Evolutionary conservation across 2,888 invertebrate genomes (phyloP), one percentile per base, ranked within the genome.

Genomic region (Nephrocerus scutellatus): DNA sequence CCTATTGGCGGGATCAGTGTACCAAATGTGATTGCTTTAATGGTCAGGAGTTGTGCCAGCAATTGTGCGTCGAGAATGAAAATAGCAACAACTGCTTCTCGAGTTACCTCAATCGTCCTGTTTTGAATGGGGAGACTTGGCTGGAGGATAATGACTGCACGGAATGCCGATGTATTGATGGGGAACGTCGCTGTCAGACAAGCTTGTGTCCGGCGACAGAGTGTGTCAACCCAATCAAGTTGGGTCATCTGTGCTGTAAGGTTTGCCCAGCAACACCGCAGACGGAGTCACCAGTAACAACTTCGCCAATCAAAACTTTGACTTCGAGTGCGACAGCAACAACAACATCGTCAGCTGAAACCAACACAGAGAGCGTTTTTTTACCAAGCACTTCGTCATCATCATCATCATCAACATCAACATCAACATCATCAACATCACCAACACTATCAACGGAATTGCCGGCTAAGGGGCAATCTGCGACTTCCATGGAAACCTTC

Each of bases 171-270:
- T 62, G 62, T 26, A 36, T 41, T 5, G 32, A 48, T 40, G 63
- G 54, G 4, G 35, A 51, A 0, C 45, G 36, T 1, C 42, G 47
- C 3, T 66, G 68, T 40, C 30, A 45, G 5, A 40, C 41, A 1
- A 44, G 48, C 1, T 15, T 44, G 1, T 67, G 66, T 36, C 46
- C 43, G 4, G 38, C 47, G 1, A 31, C 48, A 3, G 42, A 52
- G 1, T 67, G 68, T 45, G 35, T 41, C 7, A 51, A 57, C 37
- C 55, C 56, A 12, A 29, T 54, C 3, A 54, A 48, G 31, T 16
- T 51, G 4, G 46, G 47, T 1, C 58, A 58, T 5, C 46, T 49
- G 13, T 67, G 66, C 43, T 68, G 68, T 45, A 53, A 54, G 4
- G 44, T 53, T 14, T 67, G 68, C 31, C 46, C 41, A 1, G n/a